Conservation (phyloP, 1,140 invertebrate genomes). For the Pogonomyrmex barbatus region DNA sequence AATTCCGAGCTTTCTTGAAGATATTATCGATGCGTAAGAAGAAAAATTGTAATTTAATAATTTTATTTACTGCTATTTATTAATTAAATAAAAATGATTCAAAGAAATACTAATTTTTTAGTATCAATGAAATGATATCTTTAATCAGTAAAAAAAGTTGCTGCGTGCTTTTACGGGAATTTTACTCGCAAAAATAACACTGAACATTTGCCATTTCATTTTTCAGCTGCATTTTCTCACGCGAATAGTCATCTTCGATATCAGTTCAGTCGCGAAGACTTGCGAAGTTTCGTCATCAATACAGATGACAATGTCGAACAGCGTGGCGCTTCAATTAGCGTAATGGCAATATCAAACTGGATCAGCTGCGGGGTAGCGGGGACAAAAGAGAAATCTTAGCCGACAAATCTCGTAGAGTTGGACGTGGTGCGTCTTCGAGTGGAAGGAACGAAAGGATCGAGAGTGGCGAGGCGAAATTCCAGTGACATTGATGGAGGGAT, state of each 20-base stretch:
- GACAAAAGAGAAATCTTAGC: conserved; percentile 20
- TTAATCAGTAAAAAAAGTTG: background rate
- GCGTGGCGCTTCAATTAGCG: conserved; percentile 35
- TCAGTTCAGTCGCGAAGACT: background rate
- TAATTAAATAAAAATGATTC: background rate
- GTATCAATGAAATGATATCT: background rate
- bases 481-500: conserved; percentile 20
- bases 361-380: background rate
- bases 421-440: background rate
- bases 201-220: background rate
- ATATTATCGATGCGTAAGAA: too few species aligned
- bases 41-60: background rate
- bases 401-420: conserved; percentile 18
- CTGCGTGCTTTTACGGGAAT: background rate
- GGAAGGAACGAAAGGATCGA: conserved; percentile 32
- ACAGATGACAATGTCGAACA: background rate
- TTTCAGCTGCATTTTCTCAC: background rate
- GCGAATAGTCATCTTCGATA: background rate
- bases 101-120: background rate
- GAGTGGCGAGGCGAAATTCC: conserved; percentile 20
- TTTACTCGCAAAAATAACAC: background rate
- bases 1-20: background rate
- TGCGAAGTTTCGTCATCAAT: conserved; percentile 16
- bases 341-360: conserved; percentile 21
- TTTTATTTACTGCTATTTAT: background rate